Base-by-base conservation (phyloP, 2,113 vertebrate genomes). In the Nycticorax nycticorax region DNA sequence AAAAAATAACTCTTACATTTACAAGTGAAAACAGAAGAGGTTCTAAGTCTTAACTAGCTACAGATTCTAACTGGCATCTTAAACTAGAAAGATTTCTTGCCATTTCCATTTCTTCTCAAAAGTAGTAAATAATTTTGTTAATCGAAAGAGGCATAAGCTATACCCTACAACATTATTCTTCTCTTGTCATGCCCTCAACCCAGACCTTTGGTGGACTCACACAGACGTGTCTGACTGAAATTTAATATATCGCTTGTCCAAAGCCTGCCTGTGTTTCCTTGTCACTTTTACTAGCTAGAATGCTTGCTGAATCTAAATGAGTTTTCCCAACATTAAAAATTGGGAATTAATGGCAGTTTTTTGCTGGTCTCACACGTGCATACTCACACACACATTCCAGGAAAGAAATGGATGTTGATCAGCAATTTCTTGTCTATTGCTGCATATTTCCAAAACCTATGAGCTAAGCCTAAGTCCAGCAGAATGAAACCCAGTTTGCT, bases 81-180 rank as follows among this genome's bases (percentile, higher is more conserved):
- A 68, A 87, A 75, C 41, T 52, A 64, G 32, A 82, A 89, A 60
- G 2, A 37, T 81, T 93, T 85, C 3, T 75, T 79, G 81, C 53
- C 4, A 27, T 79, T 91, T 92, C 72, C 37, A 18, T 60, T 89
- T 95, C 33, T 88, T 78, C n/a, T 82, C 21, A 8, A 53, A 78
- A 73, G 69, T 79, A 63, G 78, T 63, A 94, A 92, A 86, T 86
- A 72, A 84, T 91, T 81, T 39, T 68, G 15, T 86, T 93, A 92
- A 57, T 56, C 59, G 47, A 59, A 85, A 67, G 79, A 71, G 20
- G 19, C 10, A 3, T 53, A 59, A 39, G 21, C 37, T 71, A 28
- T 26, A 64, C 15, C 35, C 53, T 85, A 68, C 50, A 69, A 62
- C 64, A 52, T 91, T 53, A 84, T 71, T 89, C 62, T 95, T 90